Base-by-base conservation (phyloP, 2,888 invertebrate genomes). In the Chalcosyrphus nemorum region DNA sequence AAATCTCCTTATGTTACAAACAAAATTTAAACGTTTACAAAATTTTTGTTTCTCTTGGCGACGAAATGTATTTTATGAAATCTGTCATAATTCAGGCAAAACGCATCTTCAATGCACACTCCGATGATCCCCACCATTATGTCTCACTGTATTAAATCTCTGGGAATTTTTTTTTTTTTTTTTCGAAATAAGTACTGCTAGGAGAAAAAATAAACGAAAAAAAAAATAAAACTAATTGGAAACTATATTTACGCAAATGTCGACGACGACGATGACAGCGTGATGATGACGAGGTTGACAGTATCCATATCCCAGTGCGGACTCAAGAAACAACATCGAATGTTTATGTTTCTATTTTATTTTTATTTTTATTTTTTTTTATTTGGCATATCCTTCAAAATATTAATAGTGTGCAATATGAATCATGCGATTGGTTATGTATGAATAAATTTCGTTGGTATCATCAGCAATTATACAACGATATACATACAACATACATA, bases 21-120 rank as follows among this genome's bases (percentile, higher is more conserved):
- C 35, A 57, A 13, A 15, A 35, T 63, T 54, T 11, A 13, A 72
- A 21, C 54, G 21, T 54, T 61, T 72, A 32, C 43, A 63, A 45
- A 52, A 61, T 27, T 61, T 61, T 24, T 21, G 27, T 74, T 65
- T 56, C 13, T 56, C 17, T 74, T 74, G 74, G 74, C 74, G 74
- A 65, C 56, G 74, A 74, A 56, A 35, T 65, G 43, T 43, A 13
- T 65, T 56, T 74, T 38, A 47, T 35, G 19, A 74, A 45, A 65
- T 45, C 63, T 54, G 24, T 65, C 65, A 56, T 54, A 74, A 15
- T 56, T 65, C 35, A 45, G 11, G 27, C 43, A 35, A 54, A 74
- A 56, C 52, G 41, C 61, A 72, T 61, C 41, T 63, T 29, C 24
- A 54, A 27, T 17, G 4, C n/a, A 47, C 50, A 35, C 50, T 52